phyloP scores from a whole-genome alignment of 2,113 vertebrate genomes.

The Tursiops truncatus region DNA sequence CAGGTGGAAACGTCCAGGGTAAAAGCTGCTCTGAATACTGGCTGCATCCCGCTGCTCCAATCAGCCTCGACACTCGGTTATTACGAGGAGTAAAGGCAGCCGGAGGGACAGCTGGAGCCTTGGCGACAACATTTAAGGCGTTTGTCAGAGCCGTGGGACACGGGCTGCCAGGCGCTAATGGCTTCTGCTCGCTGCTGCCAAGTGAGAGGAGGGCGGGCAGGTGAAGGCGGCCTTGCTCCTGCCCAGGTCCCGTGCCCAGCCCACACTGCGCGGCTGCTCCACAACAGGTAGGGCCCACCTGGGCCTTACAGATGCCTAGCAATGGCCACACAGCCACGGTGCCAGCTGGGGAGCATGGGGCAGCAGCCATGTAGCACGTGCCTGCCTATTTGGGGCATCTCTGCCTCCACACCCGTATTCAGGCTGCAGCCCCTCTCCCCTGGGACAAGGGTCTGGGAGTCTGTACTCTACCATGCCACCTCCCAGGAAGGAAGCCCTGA shows the following conservation, averaged over 20 bases:
- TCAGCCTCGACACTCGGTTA: slow-evolving; percentile 83
- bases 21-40: slow-evolving; percentile 80
- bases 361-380: neutral
- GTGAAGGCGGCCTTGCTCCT: slow-evolving; percentile 56
- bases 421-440: neutral
- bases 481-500: neutral
- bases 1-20: slow-evolving; percentile 59
- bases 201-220: slow-evolving; percentile 66
- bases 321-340: neutral
- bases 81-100: slow-evolving; percentile 84
- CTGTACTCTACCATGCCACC: neutral
- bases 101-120: slow-evolving; percentile 86
- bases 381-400: neutral
- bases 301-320: slow-evolving; percentile 64
- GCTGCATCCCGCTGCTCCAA: slow-evolving; percentile 83
- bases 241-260: slow-evolving; percentile 55
- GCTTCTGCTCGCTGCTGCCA: slow-evolving; percentile 65
- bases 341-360: neutral
- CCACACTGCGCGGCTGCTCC: neutral
- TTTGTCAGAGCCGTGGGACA: slow-evolving; percentile 79
- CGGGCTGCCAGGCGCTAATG: slow-evolving; percentile 81
- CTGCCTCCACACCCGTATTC: neutral
- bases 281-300: slow-evolving; percentile 71
- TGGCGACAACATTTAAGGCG: slow-evolving; percentile 84
- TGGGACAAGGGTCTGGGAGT: neutral